phyloP scores from a whole-genome alignment of 2,113 vertebrate species.

The Thalassarche chlororhynchos region DNA sequence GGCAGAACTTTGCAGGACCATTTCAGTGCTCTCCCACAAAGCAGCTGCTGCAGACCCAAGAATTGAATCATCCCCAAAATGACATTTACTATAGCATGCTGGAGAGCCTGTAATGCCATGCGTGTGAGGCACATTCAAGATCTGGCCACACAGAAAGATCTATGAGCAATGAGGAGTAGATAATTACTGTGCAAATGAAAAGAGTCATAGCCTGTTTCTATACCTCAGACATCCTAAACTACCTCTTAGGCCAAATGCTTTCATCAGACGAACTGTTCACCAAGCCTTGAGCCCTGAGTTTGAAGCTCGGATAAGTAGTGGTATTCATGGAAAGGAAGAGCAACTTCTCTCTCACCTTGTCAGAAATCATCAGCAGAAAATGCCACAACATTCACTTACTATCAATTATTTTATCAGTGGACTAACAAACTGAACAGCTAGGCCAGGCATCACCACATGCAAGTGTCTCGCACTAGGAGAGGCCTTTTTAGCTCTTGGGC shows the following conservation, averaged over 20 bases:
- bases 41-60: not conserved
- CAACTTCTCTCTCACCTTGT: conserved; percentile 28
- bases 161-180: not conserved
- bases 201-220: not conserved
- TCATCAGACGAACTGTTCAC: not conserved
- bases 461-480: conserved; percentile 5
- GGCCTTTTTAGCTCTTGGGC: not conserved
- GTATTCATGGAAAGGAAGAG: not conserved
- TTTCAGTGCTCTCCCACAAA: not conserved
- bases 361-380: conserved; percentile 56
- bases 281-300: not conserved
- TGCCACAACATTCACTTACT: conserved; percentile 9
- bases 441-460: not conserved
- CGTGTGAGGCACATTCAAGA: not conserved
- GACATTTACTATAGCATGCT: not conserved
- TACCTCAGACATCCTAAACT: not conserved
- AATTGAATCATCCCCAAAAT: not conserved
- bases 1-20: not conserved
- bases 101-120: not conserved
- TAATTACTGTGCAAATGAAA: conserved; percentile 12
- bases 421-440: conserved; percentile 29
- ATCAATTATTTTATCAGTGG: conserved; percentile 27
- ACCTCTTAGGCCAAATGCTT: not conserved
- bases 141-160: not conserved
- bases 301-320: not conserved